Conservation (phyloP, 2,113 vertebrate species). For the Hydrochoerus hydrochaeris region DNA sequence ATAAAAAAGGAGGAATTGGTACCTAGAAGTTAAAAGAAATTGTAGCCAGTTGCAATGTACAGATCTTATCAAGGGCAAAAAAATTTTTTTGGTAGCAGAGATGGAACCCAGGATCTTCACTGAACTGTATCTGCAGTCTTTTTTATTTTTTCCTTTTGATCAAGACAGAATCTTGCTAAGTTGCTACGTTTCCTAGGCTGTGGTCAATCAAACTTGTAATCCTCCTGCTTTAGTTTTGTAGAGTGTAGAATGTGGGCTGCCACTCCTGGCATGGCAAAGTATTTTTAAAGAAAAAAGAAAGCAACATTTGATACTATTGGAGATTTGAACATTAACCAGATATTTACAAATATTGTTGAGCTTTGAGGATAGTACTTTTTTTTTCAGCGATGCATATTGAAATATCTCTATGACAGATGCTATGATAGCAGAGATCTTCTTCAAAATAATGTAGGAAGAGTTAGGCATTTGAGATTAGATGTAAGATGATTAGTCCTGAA, state of each 20-base stretch:
- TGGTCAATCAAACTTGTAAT: background rate
- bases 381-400: background rate
- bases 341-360: slow-evolving; percentile 23
- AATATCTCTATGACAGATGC: background rate
- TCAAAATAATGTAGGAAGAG: background rate
- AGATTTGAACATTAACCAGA: background rate
- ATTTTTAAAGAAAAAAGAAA: background rate
- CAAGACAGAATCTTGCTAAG: background rate
- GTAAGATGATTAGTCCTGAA: background rate
- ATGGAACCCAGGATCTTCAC: background rate
- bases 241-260: background rate
- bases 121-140: background rate
- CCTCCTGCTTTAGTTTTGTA: background rate
- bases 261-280: background rate
- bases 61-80: background rate
- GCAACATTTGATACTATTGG: background rate
- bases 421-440: background rate
- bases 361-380: background rate
- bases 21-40: background rate
- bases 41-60: background rate
- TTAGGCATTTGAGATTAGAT: background rate
- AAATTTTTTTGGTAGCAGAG: background rate
- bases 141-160: background rate
- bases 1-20: background rate
- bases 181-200: background rate